Conservation (phyloP, 2,797 vertebrate genomes). For the Smutsia gigantea region DNA sequence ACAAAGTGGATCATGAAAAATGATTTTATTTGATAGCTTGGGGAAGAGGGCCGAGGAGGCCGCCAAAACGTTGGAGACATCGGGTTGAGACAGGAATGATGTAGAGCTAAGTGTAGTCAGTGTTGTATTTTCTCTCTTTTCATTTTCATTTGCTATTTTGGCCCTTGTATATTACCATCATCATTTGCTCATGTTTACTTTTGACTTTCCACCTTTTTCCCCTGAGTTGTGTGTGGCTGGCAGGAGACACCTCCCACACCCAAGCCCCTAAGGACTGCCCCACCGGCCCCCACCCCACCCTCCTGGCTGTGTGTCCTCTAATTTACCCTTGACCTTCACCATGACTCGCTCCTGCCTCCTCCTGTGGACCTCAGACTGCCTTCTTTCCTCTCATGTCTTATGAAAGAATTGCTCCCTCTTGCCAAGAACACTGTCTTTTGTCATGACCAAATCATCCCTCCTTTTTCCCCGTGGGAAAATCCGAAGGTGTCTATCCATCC, state of each 20-base stretch:
- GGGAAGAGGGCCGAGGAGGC: background rate
- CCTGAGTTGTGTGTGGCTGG: background rate
- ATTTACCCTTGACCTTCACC: background rate
- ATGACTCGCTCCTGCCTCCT: background rate
- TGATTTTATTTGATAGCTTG: background rate
- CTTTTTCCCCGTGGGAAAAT: background rate
- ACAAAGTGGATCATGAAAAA: background rate
- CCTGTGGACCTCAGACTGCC: background rate
- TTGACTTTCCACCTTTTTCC: background rate
- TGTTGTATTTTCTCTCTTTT: background rate
- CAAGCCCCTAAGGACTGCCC: background rate
- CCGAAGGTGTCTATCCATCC: background rate
- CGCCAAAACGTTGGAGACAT: background rate
- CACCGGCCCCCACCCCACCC: accelerated
- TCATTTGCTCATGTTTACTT: background rate
- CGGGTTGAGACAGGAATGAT: background rate
- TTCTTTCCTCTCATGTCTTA: background rate
- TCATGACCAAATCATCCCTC: background rate
- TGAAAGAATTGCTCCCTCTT: background rate
- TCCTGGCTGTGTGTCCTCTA: background rate
- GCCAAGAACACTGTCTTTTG: background rate
- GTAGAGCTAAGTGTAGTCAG: background rate
- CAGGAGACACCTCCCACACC: background rate
- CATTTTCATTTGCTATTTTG: background rate
- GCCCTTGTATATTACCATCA: background rate